Base-by-base conservation (phyloP, 2,888 invertebrate species). In the Nycteola revayana region DNA sequence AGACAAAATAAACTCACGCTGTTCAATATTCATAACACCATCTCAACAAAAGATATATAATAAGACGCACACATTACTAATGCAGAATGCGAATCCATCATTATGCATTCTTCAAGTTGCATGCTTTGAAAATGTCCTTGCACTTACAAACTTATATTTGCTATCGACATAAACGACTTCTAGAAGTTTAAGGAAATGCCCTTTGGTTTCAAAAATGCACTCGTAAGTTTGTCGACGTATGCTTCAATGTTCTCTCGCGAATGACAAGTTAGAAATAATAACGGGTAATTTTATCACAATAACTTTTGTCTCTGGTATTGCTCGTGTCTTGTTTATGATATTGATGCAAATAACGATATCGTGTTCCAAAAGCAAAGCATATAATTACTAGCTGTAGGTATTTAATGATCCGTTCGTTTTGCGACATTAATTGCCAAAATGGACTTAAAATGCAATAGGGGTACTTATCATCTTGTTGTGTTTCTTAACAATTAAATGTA, bases 81-180 rank as follows among this genome's bases (percentile, higher is more conserved):
- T 76, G 78, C 79, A 65, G 55, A 54, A 57, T 56, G 64, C 71
- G 66, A 66, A 70, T 69, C 62, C 67, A 66, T 71, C 70, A 73
- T 74, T 77, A 73, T 75, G 69, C 68, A 75, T 66, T 63, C 68
- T 56, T 58, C 47, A 47, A 44, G 48, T 49, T 56, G 59, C 51
- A 63, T 53, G 65, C 65, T 69, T 68, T 61, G 55, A 64, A 67
- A 72, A 70, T 73, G 75, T 74, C 73, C 73, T 75, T 71, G 67
- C 54, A 32, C 40, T 39, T 36, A 42, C 42, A 47, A 49, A 27
- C 31, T 3, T 29, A 20, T 37, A 39, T 6, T 3, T 28, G 7
- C 21, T 2, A n/a, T 21, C 7, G n/a, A 2, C 21, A 5, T 5
- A n/a, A n/a, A 5, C 7, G 2, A n/a, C 2, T 5, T 21, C 7